Evolutionary conservation across 2,113 vertebrate species (phyloP).

Genomic region (Heterocephalus glaber): DNA sequence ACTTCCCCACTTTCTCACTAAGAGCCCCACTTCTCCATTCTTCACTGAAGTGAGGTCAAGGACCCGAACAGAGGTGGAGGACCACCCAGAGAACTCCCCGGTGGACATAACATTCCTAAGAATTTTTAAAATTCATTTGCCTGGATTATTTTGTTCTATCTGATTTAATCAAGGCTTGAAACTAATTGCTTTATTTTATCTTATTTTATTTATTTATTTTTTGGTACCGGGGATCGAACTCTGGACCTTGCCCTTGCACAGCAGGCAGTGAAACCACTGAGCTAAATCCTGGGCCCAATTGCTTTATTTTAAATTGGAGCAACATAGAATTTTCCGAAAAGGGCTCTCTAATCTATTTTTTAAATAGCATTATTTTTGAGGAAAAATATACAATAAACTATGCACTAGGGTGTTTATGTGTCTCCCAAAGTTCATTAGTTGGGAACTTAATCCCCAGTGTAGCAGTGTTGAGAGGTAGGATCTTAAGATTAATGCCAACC

Average conservation of each 20-base stretch:
- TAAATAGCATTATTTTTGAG: slow-evolving; percentile 19
- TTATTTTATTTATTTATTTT: too few species aligned
- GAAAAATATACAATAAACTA: neutral
- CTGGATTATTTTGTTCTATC: neutral
- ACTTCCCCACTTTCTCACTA: neutral
- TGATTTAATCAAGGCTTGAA: slow-evolving; percentile 38
- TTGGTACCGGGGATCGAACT: too few species aligned
- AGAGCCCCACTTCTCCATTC: neutral
- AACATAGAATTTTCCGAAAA: slow-evolving; percentile 20
- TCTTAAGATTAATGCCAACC: neutral
- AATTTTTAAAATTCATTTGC: neutral
- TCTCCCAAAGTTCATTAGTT: neutral
- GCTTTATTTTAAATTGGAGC: slow-evolving; percentile 43
- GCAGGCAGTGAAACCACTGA: too few species aligned
- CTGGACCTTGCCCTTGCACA: too few species aligned
- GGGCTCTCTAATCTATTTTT: neutral
- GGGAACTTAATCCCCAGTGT: neutral
- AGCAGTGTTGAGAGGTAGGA: neutral
- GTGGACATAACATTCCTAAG: neutral
- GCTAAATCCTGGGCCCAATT: too few species aligned
- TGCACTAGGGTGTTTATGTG: neutral
- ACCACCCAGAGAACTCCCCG: neutral
- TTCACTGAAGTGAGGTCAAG: neutral
- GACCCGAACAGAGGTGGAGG: neutral
- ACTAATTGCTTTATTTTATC: slow-evolving; percentile 41